Conservation (phyloP, 2,888 invertebrate species). For the Clostera curtula region DNA sequence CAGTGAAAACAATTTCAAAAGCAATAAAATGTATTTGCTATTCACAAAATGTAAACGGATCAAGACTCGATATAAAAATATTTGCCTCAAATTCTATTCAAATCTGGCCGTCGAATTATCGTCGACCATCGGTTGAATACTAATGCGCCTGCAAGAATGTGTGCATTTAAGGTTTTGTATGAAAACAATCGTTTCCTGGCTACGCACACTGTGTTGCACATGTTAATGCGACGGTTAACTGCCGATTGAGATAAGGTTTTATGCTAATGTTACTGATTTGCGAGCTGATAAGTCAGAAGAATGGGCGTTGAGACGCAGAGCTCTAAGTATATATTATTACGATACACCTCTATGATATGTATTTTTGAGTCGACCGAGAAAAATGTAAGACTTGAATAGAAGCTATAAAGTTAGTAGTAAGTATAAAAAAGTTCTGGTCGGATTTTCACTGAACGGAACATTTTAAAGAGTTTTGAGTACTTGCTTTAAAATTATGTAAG, state of each 20-base stretch:
- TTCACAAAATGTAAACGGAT: background rate
- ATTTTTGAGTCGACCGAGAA: background rate
- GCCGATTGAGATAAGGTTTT: constrained; percentile 14
- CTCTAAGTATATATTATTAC: background rate
- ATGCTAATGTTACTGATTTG: constrained; percentile 15
- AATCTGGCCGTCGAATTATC: constrained; percentile 32
- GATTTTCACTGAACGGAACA: too few species aligned
- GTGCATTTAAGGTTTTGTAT: constrained; percentile 17
- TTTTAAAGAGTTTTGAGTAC: too few species aligned
- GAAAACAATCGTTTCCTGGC: constrained; percentile 31
- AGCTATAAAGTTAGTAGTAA: too few species aligned
- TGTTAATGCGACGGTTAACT: constrained; percentile 26
- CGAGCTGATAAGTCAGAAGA: background rate
- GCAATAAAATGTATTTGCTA: too few species aligned
- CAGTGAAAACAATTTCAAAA: background rate
- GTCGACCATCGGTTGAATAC: constrained; percentile 29
- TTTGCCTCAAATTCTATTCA: constrained; percentile 6
- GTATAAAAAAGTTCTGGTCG: too few species aligned
- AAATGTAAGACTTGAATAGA: too few species aligned
- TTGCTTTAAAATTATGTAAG: too few species aligned
- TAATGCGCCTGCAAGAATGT: constrained; percentile 26
- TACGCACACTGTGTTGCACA: constrained; percentile 26
- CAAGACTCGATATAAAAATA: background rate
- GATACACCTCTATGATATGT: background rate
- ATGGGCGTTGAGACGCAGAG: background rate